phyloP scores from a whole-genome alignment of 2,888 invertebrate genomes.

The Camptogramma bilineatum region DNA sequence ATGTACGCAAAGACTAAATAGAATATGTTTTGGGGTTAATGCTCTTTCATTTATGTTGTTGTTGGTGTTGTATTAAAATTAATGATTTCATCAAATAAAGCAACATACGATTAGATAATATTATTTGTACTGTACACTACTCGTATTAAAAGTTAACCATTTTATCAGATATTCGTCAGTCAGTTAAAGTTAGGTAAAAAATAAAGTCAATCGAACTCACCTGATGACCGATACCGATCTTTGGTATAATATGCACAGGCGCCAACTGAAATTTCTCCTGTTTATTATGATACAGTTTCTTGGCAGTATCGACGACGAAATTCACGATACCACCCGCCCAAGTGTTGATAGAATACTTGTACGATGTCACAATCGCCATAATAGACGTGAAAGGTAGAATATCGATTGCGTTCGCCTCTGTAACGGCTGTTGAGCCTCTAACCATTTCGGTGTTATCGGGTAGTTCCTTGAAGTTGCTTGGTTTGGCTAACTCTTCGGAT shows the following conservation, averaged over 20 bases:
- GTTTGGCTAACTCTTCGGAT: constrained; percentile 82
- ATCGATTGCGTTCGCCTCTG: constrained; percentile 58
- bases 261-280: constrained; percentile 75
- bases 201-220: no score
- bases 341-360: constrained; percentile 85
- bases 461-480: constrained; percentile 84
- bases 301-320: constrained; percentile 82
- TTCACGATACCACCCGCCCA: constrained; percentile 87
- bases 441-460: constrained; percentile 87
- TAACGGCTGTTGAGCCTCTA: constrained; percentile 68
- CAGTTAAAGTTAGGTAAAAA: no score
- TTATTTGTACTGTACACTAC: no score
- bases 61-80: no score
- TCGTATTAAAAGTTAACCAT: no score
- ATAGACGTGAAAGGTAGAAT: constrained; percentile 84
- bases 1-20: no score
- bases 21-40: no score
- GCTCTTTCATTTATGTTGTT: no score
- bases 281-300: constrained; percentile 72
- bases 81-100: no score
- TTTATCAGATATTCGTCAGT: no score
- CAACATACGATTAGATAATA: no score
- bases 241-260: constrained; percentile 86
- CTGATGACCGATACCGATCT: constrained; percentile 85
- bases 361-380: constrained; percentile 86